Evolutionary conservation across 2,113 vertebrate species (phyloP).

Genomic region (Rhinopomastus cyanomelas): DNA sequence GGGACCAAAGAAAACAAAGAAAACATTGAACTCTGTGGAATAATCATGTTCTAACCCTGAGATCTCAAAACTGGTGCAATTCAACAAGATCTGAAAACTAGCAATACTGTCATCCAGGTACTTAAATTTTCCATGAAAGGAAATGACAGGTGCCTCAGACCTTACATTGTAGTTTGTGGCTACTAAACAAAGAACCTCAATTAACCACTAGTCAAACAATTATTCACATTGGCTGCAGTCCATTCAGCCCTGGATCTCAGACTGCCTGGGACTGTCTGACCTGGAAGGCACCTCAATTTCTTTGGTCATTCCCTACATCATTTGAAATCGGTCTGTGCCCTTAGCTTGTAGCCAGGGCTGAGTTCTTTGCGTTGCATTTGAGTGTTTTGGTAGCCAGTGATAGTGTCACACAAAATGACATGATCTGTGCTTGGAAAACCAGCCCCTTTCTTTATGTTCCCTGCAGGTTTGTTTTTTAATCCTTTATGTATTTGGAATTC

Average conservation of each 20-base stretch:
- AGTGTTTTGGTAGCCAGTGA: background rate
- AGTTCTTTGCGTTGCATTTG: background rate
- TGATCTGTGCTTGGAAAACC: background rate
- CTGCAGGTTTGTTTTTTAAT: constrained; percentile 22
- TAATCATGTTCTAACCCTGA: background rate
- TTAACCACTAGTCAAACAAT: constrained; percentile 45
- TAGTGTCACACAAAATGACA: background rate
- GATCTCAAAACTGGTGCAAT: background rate
- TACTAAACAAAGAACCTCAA: constrained; percentile 46
- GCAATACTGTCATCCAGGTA: background rate
- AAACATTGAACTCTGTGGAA: accelerated
- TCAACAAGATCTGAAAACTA: background rate
- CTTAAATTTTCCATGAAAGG: background rate
- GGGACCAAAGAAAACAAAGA: background rate
- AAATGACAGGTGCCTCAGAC: constrained; percentile 33
- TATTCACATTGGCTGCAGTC: constrained; percentile 49
- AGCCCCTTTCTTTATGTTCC: background rate
- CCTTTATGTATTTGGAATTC: constrained; percentile 9
- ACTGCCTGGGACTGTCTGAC: background rate
- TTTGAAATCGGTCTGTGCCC: background rate
- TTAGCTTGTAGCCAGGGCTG: background rate
- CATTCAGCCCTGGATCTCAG: constrained; percentile 37
- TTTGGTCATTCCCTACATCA: background rate
- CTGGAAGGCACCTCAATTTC: background rate
- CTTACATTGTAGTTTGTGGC: background rate